Base-by-base conservation (phyloP, 2,888 invertebrate species). In the Apodemia mormo region DNA sequence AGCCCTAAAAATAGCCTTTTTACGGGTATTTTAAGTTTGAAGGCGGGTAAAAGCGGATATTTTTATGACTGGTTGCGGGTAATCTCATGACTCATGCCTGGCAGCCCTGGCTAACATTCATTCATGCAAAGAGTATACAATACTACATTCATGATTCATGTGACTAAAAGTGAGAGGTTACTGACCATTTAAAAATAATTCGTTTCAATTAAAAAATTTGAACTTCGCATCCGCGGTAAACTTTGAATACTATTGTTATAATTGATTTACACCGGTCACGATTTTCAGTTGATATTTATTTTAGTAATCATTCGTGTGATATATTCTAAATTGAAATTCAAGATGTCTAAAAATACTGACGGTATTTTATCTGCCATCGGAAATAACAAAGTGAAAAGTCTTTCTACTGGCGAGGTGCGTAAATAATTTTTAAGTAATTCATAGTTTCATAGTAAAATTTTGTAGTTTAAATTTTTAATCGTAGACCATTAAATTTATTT, bases 331-430 rank as follows among this genome's bases (percentile, higher is more conserved):
- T 68, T 52, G n/a, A 66, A 58, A n/a, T 69, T 12, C 68, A 80
- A 77, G 70, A 82, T 82, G 81, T 74, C 80, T 29, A 58, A 56
- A 22, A 37, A 61, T 33, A 30, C 30, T 7, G 61, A 61, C 6
- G 86, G 89, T 82, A 81, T 90, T 66, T 78, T 68, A 61, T 68
- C 81, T 68, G 81, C 82, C 68, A 86, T 92, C 73, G 90, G 87
- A 67, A 77, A 82, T 14, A 86, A 89, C 71, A 92, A 89, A 85
- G 85, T 92, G 22, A 89, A 86, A 77, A 89, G 83, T 74, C 78
- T 92, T 68, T 79, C 85, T 12, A 85, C 80, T 71, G 91, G 90
- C 69, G 87, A 92, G 85, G 92, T 92, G 82, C 81, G 65, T 71
- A 71, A 56, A 40, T 45, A 29, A 3, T 12, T 22, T 22, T 12